Evolutionary conservation across 2,113 vertebrate species (phyloP), one percentile per base, ranked within the genome.

Genomic region (Lasiurus borealis): DNA sequence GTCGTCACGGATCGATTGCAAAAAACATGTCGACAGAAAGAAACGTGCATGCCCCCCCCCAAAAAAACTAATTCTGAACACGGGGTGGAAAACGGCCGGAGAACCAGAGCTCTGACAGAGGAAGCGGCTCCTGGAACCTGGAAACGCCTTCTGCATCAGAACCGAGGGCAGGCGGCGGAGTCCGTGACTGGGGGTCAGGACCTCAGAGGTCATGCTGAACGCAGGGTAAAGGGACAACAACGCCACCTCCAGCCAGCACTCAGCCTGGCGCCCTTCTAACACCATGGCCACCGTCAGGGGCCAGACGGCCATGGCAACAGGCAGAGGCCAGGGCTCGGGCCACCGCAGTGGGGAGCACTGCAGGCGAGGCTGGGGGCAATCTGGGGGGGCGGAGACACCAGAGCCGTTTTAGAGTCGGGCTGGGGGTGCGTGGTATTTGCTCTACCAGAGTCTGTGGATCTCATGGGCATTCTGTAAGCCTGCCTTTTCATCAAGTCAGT

Each of bases 241-340:
- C 31, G 5, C 40, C 52, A 4, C 7, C 44, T 19, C 57, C 23
- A 25, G 9, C 2, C 23, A 13, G 8, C 27, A 21, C 27, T 14
- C 1, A 25, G 15, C 1, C 0, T 8, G 50, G 5, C 4, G 57
- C 19, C 44, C 59, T 8, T 48, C 40, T 12, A 46, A 85, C 7
- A 4, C n/a, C 27, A 72, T 29, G 52, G 36, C 0, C 0, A 1
- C 40, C 5, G 16, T 46, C 40, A 64, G 5, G 52, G 52, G 18
- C 10, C 21, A 0, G 54, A 25, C 16, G 4, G 0, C 14, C 0
- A 13, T 0, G 50, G 44, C 27, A 66, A 48, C 2, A 7, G 34
- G 46, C 68, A 78, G 50, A 46, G 8, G 8, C 8, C 31, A 75
- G 72, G 13, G 15, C 27, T n/a, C 9, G 36, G 59, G 3, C 81